Conservation (phyloP, 2,888 invertebrate species). For the Tachina grossa region DNA sequence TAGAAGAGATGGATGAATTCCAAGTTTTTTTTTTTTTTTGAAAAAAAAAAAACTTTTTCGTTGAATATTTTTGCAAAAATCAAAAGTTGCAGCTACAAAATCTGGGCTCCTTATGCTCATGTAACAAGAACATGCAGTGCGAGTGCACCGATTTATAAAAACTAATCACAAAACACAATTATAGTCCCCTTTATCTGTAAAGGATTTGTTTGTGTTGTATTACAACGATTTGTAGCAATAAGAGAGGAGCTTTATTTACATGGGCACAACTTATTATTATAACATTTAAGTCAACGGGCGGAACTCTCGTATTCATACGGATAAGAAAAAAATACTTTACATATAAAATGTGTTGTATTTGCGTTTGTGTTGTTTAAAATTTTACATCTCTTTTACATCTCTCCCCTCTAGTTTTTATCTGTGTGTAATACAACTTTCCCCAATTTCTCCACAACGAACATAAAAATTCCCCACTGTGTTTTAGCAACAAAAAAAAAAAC, state of each 20-base stretch:
- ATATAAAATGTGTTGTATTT: neutral
- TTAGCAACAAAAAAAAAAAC: constrained; percentile 24
- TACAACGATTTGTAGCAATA: constrained; percentile 54
- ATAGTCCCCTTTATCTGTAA: constrained; percentile 65
- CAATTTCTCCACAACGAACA: constrained; percentile 53
- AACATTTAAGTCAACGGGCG: constrained; percentile 7
- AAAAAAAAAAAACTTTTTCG: constrained; percentile 56
- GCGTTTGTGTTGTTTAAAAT: constrained; percentile 17
- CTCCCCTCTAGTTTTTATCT: constrained; percentile 12
- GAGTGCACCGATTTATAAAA: constrained; percentile 78
- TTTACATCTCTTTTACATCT: constrained; percentile 52
- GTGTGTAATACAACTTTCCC: constrained; percentile 42
- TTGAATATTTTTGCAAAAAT: constrained; percentile 62
- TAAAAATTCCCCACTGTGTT: constrained; percentile 28
- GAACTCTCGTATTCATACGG: constrained; percentile 12
- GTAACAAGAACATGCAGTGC: constrained; percentile 83
- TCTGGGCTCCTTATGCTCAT: constrained; percentile 83
- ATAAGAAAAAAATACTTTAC: constrained; percentile 16
- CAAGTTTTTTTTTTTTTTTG: constrained; percentile 61
- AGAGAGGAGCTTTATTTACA: constrained; percentile 38
- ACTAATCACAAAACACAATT: constrained; percentile 44
- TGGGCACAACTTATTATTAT: neutral
- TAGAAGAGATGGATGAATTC: constrained; percentile 61
- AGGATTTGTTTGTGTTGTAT: constrained; percentile 52
- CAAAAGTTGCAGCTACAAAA: constrained; percentile 77